Conservation (phyloP, 2,113 vertebrate genomes). For the Megaceryle maxima region DNA sequence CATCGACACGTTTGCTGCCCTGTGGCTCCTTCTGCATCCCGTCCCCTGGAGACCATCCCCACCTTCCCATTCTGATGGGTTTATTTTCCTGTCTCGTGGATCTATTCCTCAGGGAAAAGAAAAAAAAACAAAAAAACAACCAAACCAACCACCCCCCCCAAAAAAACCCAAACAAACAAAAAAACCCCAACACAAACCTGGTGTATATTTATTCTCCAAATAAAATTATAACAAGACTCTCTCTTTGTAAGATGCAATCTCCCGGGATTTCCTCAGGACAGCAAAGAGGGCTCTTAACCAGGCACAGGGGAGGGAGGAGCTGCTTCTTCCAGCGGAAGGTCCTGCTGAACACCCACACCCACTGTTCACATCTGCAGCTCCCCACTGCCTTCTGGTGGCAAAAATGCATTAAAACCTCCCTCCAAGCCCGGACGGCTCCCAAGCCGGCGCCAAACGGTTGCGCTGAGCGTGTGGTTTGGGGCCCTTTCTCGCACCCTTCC, state of each 20-base stretch:
- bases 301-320: not conserved
- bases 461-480: not conserved
- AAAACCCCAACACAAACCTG: too few species aligned
- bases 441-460: not conserved
- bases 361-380: not conserved
- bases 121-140: not conserved
- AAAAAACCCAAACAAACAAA: too few species aligned
- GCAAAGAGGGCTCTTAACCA: not conserved
- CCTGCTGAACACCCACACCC: not conserved
- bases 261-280: not conserved
- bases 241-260: not conserved
- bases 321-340: not conserved
- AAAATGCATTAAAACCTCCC: not conserved
- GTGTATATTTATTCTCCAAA: not conserved
- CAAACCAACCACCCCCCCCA: too few species aligned
- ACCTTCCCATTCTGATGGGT: not conserved
- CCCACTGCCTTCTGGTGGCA: slow-evolving; percentile 57
- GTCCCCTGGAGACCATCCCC: not conserved
- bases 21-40: not conserved
- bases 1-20: fast-evolving
- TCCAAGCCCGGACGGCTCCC: not conserved
- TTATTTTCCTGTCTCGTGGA: not conserved
- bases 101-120: not conserved
- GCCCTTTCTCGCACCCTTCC: not conserved
- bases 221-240: not conserved